phyloP scores from a whole-genome alignment of 2,797 vertebrate genomes.

The Hoplostethus atlanticus region DNA sequence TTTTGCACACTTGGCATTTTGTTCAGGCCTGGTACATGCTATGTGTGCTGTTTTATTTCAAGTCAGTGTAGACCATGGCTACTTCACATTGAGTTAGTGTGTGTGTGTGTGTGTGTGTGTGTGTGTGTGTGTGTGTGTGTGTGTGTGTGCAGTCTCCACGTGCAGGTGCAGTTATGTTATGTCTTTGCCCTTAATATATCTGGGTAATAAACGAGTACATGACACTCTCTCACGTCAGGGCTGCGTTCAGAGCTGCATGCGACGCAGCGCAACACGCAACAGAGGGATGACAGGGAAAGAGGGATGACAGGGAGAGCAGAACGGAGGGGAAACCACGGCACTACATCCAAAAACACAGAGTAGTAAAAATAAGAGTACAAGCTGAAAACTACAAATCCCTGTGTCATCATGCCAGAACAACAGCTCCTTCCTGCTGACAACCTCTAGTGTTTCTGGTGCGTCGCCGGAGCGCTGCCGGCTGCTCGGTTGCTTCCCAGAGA shows the following conservation, averaged over 20 bases:
- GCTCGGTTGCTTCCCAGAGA: slow-evolving; percentile 35
- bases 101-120: too few species aligned
- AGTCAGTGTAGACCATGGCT: too few species aligned
- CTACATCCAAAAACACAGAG: neutral
- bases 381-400: slow-evolving; percentile 35
- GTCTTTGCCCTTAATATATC: neutral
- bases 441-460: slow-evolving; percentile 18
- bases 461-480: slow-evolving; percentile 33
- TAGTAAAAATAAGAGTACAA: neutral
- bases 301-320: neutral
- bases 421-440: slow-evolving; percentile 23
- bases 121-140: too few species aligned
- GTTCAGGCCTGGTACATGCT: too few species aligned
- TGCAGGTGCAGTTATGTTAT: too few species aligned
- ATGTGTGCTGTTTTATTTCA: too few species aligned
- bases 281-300: neutral
- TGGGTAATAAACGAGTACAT: neutral
- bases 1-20: too few species aligned
- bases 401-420: slow-evolving; percentile 6
- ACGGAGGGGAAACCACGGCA: neutral
- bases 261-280: neutral
- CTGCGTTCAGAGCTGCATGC: neutral
- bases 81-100: too few species aligned
- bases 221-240: neutral
- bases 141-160: too few species aligned